Percentiles rank a stretch among this genome's conserved stretches.
These are phyloP conservation scores for Drosophila anomalata DNA, from an alignment of 2,888 invertebrate genomes.

Conservation along the genomic window DNA sequence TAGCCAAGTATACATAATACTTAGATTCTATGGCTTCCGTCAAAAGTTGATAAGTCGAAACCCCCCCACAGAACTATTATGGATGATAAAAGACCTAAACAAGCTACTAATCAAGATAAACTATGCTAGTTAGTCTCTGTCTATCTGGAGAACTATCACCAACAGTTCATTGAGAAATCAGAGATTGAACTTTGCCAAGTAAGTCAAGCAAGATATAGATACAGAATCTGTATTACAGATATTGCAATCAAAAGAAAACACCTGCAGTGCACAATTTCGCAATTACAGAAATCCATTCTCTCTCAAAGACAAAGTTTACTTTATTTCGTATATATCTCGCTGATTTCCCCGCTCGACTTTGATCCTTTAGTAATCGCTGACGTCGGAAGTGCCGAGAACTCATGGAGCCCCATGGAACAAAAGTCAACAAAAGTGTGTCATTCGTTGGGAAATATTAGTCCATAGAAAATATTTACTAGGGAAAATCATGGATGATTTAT, in stretches of 20 bases:
- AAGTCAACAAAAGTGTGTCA: conserved; percentile 34
- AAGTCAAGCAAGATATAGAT: conserved; percentile 3
- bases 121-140: not conserved
- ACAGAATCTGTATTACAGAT: not conserved
- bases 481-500: conserved; percentile 26
- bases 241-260: conserved; percentile 12
- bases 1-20: not conserved
- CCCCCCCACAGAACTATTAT: conserved; percentile 7
- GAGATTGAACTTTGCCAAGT: conserved; percentile 4
- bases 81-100: conserved; percentile 2
- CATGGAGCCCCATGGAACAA: not conserved
- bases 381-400: conserved; percentile 20
- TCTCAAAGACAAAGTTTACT: conserved; percentile 7
- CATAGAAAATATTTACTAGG: conserved; percentile 12
- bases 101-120: not conserved
- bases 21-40: conserved; percentile 20
- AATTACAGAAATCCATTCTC: conserved; percentile 13
- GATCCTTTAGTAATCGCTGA: conserved; percentile 31
- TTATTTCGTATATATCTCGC: not conserved
- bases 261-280: conserved; percentile 16
- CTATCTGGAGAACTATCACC: not conserved
- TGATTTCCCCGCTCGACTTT: conserved; percentile 30
- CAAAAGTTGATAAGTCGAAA: conserved; percentile 16
- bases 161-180: not conserved
- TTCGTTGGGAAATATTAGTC: conserved; percentile 21